Evolutionary conservation across 2,888 invertebrate genomes (phyloP).

Genomic region (Lobophora halterata): DNA sequence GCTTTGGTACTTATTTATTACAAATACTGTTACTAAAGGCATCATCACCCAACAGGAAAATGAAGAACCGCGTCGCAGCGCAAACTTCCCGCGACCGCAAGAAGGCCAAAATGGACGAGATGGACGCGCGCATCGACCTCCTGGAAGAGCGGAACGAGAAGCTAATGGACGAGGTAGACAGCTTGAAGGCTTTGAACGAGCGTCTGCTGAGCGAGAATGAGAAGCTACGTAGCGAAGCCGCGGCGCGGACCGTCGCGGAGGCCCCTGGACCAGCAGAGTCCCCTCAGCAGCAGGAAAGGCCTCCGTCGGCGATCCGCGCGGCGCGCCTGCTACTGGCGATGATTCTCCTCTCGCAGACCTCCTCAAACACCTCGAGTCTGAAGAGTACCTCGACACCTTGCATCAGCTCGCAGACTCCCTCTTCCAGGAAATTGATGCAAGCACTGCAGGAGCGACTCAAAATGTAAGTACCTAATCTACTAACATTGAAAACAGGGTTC

Average conservation of each 20-base stretch:
- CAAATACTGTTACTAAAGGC: no score
- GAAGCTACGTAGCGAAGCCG: conserved; percentile 79
- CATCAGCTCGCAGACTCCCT: conserved; percentile 92
- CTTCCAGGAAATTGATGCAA: conserved; percentile 88
- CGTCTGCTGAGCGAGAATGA: conserved; percentile 84
- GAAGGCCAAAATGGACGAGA: conserved; percentile 94
- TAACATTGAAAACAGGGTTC: no score
- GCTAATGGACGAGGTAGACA: conserved; percentile 83
- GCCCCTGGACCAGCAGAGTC: conserved; percentile 89
- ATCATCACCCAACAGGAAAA: conserved; percentile 90
- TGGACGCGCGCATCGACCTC: conserved; percentile 86
- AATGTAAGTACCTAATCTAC: conserved; percentile 76
- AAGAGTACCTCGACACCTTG: conserved; percentile 86
- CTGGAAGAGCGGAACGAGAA: conserved; percentile 83
- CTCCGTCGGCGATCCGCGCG: conserved; percentile 86
- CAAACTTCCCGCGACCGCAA: conserved; percentile 98
- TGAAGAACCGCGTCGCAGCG: conserved; percentile 98
- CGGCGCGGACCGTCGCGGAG: conserved; percentile 85
- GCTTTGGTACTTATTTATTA: no score
- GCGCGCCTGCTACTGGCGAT: conserved; percentile 87
- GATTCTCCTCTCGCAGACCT: conserved; percentile 92
- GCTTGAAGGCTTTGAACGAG: conserved; percentile 84
- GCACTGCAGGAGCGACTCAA: conserved; percentile 84
- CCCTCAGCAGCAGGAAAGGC: conserved; percentile 97
- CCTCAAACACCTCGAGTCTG: conserved; percentile 89